These are phyloP conservation scores for Thermophis baileyi DNA, from an alignment of 2,113 vertebrate genomes.

Conservation along the genomic window DNA sequence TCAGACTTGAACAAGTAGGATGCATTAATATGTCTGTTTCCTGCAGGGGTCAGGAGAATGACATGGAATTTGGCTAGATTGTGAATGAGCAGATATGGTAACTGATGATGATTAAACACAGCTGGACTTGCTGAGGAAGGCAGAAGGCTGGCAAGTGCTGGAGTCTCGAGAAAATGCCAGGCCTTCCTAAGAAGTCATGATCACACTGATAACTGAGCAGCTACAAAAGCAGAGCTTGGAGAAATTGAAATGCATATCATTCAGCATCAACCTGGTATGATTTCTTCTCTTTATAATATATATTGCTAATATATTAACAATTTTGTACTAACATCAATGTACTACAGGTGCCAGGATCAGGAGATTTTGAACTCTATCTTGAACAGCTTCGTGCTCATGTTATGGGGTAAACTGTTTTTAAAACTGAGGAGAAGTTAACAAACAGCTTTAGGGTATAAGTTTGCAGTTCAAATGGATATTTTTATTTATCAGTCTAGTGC, in stretches of 20 bases:
- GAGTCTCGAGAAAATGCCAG: constrained; percentile 20
- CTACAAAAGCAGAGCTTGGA: constrained; percentile 86
- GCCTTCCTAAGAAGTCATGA: constrained; percentile 70
- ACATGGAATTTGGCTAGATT: not conserved
- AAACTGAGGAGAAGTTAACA: not conserved
- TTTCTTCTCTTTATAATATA: not conserved
- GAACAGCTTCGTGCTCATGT: not conserved
- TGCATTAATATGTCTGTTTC: not conserved
- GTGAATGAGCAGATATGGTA: constrained; percentile 3
- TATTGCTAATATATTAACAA: too few species aligned
- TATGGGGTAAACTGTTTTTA: not conserved
- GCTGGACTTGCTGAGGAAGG: constrained; percentile 19
- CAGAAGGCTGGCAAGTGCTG: constrained; percentile 35
- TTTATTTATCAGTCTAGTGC: not conserved
- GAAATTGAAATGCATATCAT: constrained; percentile 80
- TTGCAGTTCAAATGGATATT: not conserved
- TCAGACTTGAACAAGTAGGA: not conserved
- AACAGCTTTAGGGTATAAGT: not conserved
- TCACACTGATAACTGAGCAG: constrained; percentile 85
- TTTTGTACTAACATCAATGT: not conserved
- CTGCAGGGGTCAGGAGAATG: constrained; percentile 2
- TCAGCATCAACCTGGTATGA: constrained; percentile 82
- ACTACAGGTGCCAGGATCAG: not conserved
- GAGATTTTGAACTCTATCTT: not conserved
- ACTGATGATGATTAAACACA: not conserved